Evolutionary conservation across 2,888 invertebrate species (phyloP).

Genomic region (Chydorus sphaericus): DNA sequence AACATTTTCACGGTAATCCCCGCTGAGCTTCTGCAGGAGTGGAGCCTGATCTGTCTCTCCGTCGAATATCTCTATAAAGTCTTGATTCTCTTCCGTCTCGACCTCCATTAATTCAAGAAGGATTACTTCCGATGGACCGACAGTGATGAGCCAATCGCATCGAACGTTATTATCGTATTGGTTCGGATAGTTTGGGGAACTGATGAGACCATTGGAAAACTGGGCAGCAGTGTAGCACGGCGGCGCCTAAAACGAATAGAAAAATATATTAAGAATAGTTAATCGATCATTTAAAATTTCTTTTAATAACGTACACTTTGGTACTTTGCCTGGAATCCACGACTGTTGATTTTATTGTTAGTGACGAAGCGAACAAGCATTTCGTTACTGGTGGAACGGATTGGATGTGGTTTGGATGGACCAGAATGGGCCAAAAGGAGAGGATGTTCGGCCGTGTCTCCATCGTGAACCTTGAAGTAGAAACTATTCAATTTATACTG

Average conservation of each 20-base stretch:
- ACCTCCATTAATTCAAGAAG: not conserved
- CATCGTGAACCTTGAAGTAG: not conserved
- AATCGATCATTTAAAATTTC: not conserved
- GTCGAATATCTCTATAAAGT: not conserved
- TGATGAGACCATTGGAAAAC: not conserved
- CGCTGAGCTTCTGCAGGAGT: not conserved
- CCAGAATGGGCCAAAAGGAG: not conserved
- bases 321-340: not conserved
- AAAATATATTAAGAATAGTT: not conserved
- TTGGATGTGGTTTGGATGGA: not conserved
- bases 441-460: not conserved
- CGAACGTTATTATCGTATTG: not conserved
- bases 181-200: not conserved
- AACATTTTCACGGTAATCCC: not conserved
- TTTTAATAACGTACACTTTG: too few relatives aligned
- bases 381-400: not conserved
- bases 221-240: not conserved
- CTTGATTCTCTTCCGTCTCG: not conserved
- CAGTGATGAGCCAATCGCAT: not conserved
- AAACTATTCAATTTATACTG: too few relatives aligned
- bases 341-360: not conserved
- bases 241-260: not conserved
- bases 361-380: constrained; percentile 1
- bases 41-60: not conserved
- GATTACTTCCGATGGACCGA: not conserved